Base-by-base conservation (phyloP, 2,113 vertebrate genomes). In the Ciconia stormi region DNA sequence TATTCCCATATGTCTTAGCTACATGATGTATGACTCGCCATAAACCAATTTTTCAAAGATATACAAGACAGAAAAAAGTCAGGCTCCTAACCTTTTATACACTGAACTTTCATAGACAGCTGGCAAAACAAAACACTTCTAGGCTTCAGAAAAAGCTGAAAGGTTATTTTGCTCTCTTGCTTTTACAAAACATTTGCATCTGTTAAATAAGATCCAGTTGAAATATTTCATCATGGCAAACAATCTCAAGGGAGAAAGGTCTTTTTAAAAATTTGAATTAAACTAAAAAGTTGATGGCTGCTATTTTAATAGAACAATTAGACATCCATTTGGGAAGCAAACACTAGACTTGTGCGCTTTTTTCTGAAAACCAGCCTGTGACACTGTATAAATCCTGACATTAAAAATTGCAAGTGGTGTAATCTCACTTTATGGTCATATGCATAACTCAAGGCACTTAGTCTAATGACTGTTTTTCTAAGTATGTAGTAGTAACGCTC, bases 31-130 rank as follows among this genome's bases (percentile, higher is more conserved):
- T 98, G 97, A 98, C 97, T 98, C 61, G 61, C 98, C 96, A 97
- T 98, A 97, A 98, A 98, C 97, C 98, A 96, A 98, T 98, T 98
- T 98, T 98, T 98, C 98, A 98, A 98, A 98, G 97, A 98, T 98
- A 98, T 97, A 98, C 98, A 98, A 91, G 98, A 97, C 97, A 98
- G 97, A 95, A 97, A 95, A 97, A 98, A 98, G 96, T 98, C 97
- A 97, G 94, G 61, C 95, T 98, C 83, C 97, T 98, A 98, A 98
- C 98, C 98, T 98, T 98, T 98, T 97, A 98, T 97, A 93, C 44
- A 95, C 96, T 98, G 97, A 98, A 98, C 98, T 98, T 98, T 97
- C 96, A 97, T 89, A 98, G 96, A 97, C 97, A 98, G 96, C 96
- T 96, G 90, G 96, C 97, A 98, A 98, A 98, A 97, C 96, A 97